Conservation (phyloP, 2,113 vertebrate species). For the Herpailurus yagouaroundi region DNA sequence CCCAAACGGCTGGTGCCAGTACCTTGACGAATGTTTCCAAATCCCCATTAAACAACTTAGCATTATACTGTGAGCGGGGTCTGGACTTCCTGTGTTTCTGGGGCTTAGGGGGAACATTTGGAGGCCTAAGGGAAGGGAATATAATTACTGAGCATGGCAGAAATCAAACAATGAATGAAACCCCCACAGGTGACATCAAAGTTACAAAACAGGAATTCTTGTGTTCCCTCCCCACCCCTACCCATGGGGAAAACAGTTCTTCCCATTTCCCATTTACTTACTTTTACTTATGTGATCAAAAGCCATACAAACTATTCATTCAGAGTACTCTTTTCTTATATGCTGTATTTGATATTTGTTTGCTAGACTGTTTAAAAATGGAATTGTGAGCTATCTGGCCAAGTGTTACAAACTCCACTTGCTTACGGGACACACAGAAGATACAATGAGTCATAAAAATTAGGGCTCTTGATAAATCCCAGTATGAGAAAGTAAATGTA, state of each 20-base stretch:
- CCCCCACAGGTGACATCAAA: constrained; percentile 72
- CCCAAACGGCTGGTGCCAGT: constrained; percentile 84
- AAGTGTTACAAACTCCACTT: background rate
- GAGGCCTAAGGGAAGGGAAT: constrained; percentile 94
- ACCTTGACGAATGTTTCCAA: constrained; percentile 97
- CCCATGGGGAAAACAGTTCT: background rate
- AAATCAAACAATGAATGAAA: constrained; percentile 81
- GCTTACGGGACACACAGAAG: background rate
- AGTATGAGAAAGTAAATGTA: background rate
- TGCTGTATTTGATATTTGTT: background rate
- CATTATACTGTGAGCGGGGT: constrained; percentile 93
- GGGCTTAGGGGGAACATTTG: constrained; percentile 93
- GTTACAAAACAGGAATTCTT: constrained; percentile 53
- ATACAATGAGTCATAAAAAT: background rate
- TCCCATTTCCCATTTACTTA: background rate
- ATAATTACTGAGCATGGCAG: constrained; percentile 85
- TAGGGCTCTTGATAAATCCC: background rate
- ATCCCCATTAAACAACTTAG: constrained; percentile 98
- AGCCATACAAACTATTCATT: background rate
- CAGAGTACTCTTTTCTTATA: background rate
- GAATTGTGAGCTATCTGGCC: background rate
- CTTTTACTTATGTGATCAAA: background rate
- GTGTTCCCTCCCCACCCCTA: background rate
- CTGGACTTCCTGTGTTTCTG: constrained; percentile 94
- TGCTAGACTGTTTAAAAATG: constrained; percentile 19